Evolutionary conservation across 2,113 vertebrate genomes (phyloP).

Genomic region (Corynorhinus townsendii): DNA sequence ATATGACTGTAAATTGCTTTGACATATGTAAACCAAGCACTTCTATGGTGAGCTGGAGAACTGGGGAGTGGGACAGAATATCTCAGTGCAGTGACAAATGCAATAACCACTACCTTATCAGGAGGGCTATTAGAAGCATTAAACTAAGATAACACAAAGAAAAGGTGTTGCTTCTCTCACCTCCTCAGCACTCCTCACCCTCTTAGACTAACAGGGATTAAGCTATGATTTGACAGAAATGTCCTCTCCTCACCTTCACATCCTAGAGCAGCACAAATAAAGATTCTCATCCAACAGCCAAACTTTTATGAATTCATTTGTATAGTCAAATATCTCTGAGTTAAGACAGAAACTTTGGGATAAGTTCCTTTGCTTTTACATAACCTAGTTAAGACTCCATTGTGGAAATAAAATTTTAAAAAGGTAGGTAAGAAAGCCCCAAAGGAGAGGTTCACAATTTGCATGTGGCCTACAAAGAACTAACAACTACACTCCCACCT

Average conservation of each 20-base stretch:
- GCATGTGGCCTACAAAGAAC: neutral
- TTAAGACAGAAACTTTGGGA: neutral
- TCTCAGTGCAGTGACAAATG: neutral
- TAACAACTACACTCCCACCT: neutral
- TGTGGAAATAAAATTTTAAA: conserved; percentile 18
- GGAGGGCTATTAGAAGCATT: neutral
- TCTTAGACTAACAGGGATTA: neutral
- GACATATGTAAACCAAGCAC: neutral
- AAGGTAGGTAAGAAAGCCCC: neutral
- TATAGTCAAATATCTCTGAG: neutral
- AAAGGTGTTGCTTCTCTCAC: conserved; percentile 6
- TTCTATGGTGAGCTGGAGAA: neutral
- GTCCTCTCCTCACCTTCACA: neutral
- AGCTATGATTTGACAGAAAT: conserved; percentile 28
- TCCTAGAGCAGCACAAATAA: neutral
- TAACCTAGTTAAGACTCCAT: neutral
- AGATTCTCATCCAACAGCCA: conserved; percentile 1
- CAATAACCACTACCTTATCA: neutral
- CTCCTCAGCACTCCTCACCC: neutral
- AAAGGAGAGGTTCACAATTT: neutral
- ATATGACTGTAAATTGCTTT: neutral
- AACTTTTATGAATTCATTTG: conserved; percentile 3
- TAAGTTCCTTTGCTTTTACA: conserved; percentile 13
- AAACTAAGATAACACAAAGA: conserved; percentile 10
- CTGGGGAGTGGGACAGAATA: neutral